A percentile compares a stretch with the other conserved stretches of the same genome.
phyloP scores from a whole-genome alignment of 2,888 invertebrate genomes.

The Sminthurides aquaticus region DNA sequence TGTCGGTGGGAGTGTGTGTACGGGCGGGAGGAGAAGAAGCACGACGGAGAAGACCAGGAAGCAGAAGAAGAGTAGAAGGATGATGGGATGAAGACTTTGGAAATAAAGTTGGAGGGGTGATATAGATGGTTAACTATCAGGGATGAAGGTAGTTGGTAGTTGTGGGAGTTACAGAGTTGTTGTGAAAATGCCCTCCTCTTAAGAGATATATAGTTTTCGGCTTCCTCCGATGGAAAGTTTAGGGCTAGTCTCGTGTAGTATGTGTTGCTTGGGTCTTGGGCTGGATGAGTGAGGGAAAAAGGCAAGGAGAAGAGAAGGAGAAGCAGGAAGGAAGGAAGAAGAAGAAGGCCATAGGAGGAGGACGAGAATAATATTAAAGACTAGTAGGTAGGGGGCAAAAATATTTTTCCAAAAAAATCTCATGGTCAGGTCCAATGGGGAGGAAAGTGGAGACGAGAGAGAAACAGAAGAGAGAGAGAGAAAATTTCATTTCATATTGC shows the following conservation, averaged over 20 bases:
- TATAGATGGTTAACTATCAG: conserved; percentile 4
- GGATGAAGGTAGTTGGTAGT: conserved; percentile 11
- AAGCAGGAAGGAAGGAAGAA: neutral
- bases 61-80: neutral
- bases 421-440: conserved; percentile 37
- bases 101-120: neutral
- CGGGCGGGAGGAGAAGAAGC: neutral
- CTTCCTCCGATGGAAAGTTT: neutral
- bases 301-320: neutral
- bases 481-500: conserved; percentile 40
- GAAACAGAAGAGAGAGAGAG: conserved; percentile 18
- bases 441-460: conserved; percentile 39
- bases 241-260: no score
- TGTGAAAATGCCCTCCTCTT: neutral
- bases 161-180: neutral
- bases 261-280: no score
- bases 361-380: conserved; percentile 20
- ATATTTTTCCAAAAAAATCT: conserved; percentile 40
- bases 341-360: neutral
- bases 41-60: neutral
- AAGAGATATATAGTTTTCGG: neutral
- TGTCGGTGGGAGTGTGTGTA: no score
- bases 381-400: conserved; percentile 17
- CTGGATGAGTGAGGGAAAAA: no score
- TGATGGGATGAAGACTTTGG: neutral